These are phyloP conservation scores for Aplodontia rufa DNA, from an alignment of 2,113 vertebrate genomes.

Conservation along the genomic window DNA sequence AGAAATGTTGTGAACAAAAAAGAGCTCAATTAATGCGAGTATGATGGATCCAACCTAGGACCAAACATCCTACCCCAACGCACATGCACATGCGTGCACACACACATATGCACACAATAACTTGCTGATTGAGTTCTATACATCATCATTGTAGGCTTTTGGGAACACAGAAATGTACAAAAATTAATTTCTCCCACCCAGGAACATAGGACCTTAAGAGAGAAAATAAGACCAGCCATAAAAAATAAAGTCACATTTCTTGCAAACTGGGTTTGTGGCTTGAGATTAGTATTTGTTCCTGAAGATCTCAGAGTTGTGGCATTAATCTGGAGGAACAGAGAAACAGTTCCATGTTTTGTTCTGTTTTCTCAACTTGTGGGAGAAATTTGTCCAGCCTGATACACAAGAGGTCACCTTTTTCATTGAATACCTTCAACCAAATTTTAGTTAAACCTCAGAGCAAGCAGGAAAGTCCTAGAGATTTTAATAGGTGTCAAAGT, in stretches of 20 bases:
- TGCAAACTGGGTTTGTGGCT: neutral
- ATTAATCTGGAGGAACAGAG: neutral
- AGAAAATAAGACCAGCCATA: neutral
- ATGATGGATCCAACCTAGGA: neutral
- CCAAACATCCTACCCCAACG: neutral
- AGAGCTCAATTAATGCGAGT: neutral
- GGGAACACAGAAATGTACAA: neutral
- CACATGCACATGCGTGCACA: neutral
- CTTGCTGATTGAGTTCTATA: neutral
- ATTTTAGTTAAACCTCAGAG: neutral
- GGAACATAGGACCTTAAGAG: neutral
- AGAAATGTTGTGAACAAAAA: neutral
- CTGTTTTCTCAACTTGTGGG: neutral
- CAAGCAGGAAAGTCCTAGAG: neutral
- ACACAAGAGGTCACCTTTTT: neutral
- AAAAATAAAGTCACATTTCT: neutral
- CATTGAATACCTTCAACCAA: neutral
- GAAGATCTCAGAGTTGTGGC: neutral
- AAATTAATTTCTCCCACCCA: neutral
- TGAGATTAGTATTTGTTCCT: neutral
- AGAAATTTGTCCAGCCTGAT: neutral
- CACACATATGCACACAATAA: accelerated
- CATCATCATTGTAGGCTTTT: neutral
- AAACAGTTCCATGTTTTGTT: neutral
- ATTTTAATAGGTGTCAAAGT: neutral